These are phyloP conservation scores for Apaloderma vittatum DNA, from an alignment of 2,113 vertebrate species.

Conservation along the genomic window DNA sequence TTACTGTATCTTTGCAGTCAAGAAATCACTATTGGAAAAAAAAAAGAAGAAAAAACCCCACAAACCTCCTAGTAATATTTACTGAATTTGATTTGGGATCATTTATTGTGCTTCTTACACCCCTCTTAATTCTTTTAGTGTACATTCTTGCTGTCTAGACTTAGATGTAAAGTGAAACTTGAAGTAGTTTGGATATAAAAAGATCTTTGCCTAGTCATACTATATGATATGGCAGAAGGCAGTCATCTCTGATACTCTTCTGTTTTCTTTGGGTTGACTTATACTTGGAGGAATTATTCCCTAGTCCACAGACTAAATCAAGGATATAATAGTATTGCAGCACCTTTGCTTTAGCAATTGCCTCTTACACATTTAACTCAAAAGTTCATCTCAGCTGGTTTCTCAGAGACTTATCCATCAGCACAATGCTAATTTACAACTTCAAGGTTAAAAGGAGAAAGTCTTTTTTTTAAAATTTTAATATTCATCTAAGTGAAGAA, in stretches of 20 bases:
- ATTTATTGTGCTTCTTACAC: background rate
- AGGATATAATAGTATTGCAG: background rate
- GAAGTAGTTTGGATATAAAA: background rate
- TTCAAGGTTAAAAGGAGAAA: slow-evolving; percentile 64
- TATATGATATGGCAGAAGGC: background rate
- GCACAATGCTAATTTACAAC: background rate
- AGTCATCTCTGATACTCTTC: background rate
- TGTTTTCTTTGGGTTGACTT: background rate
- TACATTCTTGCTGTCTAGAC: background rate
- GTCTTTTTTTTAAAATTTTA: slow-evolving; percentile 52
- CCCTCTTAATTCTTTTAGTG: background rate
- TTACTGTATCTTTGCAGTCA: background rate
- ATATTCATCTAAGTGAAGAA: slow-evolving; percentile 43
- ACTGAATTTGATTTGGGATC: background rate
- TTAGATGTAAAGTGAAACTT: background rate
- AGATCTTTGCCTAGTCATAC: background rate
- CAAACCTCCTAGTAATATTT: background rate
- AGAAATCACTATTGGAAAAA: background rate
- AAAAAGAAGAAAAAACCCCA: accelerated
- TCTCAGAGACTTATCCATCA: background rate
- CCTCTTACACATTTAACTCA: background rate
- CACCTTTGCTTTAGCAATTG: background rate
- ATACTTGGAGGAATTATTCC: background rate
- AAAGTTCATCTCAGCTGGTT: background rate
- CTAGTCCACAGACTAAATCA: background rate